Evolutionary conservation across 2,888 invertebrate species (phyloP), one percentile per base, ranked within the genome.

Genomic region (Drosophila lutescens): DNA sequence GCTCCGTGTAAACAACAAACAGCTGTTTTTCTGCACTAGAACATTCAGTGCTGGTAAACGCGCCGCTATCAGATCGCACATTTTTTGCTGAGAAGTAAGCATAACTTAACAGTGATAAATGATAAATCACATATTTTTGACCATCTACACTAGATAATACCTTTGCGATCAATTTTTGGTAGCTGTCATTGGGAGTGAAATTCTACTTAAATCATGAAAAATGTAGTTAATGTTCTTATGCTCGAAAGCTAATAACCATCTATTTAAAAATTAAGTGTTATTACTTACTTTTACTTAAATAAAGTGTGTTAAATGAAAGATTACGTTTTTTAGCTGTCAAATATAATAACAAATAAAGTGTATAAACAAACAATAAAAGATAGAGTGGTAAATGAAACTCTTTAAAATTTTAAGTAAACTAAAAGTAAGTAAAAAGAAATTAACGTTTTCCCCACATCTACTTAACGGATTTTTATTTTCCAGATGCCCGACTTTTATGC

Each of bases 401-500:
- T 10, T 55, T 32, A 50, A 30, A 8, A 30, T 30, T 30, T 30
- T 8, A 30, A 8, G 30, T 30, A 30, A 36, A 20, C 41, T 76
- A 66, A 83, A 78, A 73, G 86, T 86, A 86, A 83, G 84, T 74
- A 32, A 12, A 72, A 59, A 77, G n/a, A 36, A 41, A 32, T 40
- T 51, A 68, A 51, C 46, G 44, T 59, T 41, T 63, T 20, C 44
- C 66, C 62, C 20, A 12, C 17, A 32, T 40, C 13, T 9, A 30
- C 15, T n/a, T 46, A 26, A 50, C 38, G 23, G 15, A 49, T 32
- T 34, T 44, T 41, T 46, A n/a, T 69, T 30, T 80, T 79, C 47
- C 78, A 89, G 81, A 85, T 89, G 78, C 40, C 76, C 17, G 88
- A 89, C 78, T 89, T 76, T 68, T 92, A 92, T 80, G 91, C 91